Base-by-base conservation (phyloP, 2,888 invertebrate genomes). In the Caenorhabditis plicata region DNA sequence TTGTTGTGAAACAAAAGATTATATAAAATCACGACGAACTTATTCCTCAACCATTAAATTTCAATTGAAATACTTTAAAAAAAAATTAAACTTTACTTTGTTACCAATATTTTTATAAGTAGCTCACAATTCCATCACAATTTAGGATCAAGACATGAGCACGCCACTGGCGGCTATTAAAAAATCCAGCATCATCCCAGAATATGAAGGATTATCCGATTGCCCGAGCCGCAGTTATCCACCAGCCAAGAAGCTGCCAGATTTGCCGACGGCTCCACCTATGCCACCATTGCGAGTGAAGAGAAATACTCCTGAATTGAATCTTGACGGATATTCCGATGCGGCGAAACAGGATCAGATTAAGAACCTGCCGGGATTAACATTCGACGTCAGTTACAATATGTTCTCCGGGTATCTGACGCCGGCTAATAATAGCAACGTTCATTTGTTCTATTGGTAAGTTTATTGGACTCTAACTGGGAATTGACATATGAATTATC, bases 361-460 rank as follows among this genome's bases (percentile, higher is more conserved):
- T 31, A 26, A 11, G 2, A 44, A 17, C 19, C 44, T 68, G 4
- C 68, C 68, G 4, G 68, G 68, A 17, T 32, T 68, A 19, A 64
- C 68, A 8, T 65, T 53, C 44, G 57, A 46, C 17, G 53, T 57
- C 8, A 36, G 46, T 3, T 69, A 55, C 41, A 49, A 66, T 22
- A 61, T 61, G 62, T 68, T 68, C 43, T 64, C 68, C 7, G 68
- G 68, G 23, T 68, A 65, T 32, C 44, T 68, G 33, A 63, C 55
- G 4, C 57, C 68, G 4, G 41, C 50, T n/a, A 58, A 62, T 25
- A 40, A 29, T 8, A 61, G 62, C 0, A 4, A 36, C 17, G 55
- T 60, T 33, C 60, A 63, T 46, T 45, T 65, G 22, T 65, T 65
- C 55, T 68, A 68, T 33, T 68, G 68, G 60, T 45, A 29, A n/a